Conservation (phyloP, 2,888 invertebrate genomes). For the Germaria angustata region DNA sequence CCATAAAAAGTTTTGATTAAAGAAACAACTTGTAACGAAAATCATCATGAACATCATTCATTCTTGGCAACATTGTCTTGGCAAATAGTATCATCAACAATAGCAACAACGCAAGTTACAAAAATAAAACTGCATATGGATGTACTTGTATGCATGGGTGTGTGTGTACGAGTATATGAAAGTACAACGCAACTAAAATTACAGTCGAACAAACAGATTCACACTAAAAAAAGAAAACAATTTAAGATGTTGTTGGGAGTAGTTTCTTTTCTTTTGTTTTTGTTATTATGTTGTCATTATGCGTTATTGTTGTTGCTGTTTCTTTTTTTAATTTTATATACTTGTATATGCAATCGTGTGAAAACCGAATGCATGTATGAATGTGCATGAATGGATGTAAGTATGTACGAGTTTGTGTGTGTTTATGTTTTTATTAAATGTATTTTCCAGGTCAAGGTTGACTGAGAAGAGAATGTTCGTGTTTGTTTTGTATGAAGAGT, state of each 20-base stretch:
- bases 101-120: slow-evolving; percentile 12
- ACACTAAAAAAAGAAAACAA: slow-evolving; percentile 52
- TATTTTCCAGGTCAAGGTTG: slow-evolving; percentile 79
- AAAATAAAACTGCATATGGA: slow-evolving; percentile 20
- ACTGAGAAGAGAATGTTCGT: slow-evolving; percentile 60
- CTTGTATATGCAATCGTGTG: slow-evolving; percentile 23
- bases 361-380: not conserved
- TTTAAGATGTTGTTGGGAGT: slow-evolving; percentile 62
- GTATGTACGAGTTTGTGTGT: no score
- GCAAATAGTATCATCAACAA: slow-evolving; percentile 2
- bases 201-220: slow-evolving; percentile 16
- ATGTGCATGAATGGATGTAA: not conserved
- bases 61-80: slow-evolving; percentile 3
- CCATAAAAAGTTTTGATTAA: not conserved
- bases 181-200: not conserved
- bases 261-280: slow-evolving; percentile 7
- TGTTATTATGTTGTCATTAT: slow-evolving; percentile 14
- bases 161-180: not conserved
- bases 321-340: not conserved
- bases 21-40: not conserved
- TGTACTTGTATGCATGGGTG: no score
- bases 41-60: not conserved
- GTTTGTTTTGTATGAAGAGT: slow-evolving; percentile 17
- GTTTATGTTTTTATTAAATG: not conserved
- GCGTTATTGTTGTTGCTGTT: slow-evolving; percentile 7